Conservation (phyloP, 1,140 invertebrate genomes). For the Musca vetustissima region DNA sequence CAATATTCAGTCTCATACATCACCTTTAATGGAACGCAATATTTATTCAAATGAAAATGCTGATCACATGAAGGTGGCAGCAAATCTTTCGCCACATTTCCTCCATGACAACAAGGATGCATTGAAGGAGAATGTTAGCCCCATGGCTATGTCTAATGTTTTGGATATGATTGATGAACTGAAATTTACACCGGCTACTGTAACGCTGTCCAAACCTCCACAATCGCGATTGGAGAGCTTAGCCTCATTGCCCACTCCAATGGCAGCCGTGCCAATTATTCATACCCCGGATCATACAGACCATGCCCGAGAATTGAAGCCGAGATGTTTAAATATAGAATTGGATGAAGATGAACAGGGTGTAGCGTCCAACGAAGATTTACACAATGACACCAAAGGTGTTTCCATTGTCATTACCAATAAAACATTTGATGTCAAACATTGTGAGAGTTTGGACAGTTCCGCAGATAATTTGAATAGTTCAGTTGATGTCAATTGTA, state of each 20-base stretch:
- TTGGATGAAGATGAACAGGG: not conserved
- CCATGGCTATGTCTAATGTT: slow-evolving; percentile 38
- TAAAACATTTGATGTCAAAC: slow-evolving; percentile 46
- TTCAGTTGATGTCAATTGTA: slow-evolving; percentile 36
- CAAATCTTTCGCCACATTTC: slow-evolving; percentile 17
- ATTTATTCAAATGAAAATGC: slow-evolving; percentile 21
- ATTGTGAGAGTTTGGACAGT: slow-evolving; percentile 29
- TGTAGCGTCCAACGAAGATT: not conserved
- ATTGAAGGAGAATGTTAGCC: slow-evolving; percentile 49
- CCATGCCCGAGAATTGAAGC: not conserved
- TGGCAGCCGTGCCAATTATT: not conserved
- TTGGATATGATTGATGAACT: slow-evolving; percentile 47
- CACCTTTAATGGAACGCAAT: slow-evolving; percentile 26
- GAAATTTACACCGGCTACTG: slow-evolving; percentile 45
- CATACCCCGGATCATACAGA: not conserved
- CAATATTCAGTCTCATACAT: slow-evolving; percentile 19
- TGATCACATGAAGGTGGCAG: not conserved
- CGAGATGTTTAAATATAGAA: slow-evolving; percentile 16
- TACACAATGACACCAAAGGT: slow-evolving; percentile 25
- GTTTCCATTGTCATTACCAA: slow-evolving; percentile 29
- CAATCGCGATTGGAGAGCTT: slow-evolving; percentile 39
- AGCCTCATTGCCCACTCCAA: slow-evolving; percentile 46
- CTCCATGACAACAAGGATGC: not conserved
- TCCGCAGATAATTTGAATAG: slow-evolving; percentile 26
- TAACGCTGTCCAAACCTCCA: not conserved